phyloP scores from a whole-genome alignment of 2,797 vertebrate genomes.

The Halcyon badia region DNA sequence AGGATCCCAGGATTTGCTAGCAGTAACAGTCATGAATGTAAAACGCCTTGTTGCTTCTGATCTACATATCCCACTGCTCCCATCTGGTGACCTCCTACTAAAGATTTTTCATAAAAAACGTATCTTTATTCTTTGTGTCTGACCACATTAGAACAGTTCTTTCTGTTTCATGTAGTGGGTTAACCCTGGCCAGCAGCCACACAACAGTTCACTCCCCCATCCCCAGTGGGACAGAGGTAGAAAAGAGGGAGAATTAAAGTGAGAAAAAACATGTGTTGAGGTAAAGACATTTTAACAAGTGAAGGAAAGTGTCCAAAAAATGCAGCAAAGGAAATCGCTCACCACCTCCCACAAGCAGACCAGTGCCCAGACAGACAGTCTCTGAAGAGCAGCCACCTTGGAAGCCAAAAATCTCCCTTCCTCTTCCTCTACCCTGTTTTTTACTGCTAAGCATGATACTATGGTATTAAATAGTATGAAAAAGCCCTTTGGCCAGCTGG shows the following conservation, averaged over 20 bases:
- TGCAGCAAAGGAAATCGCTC: background rate
- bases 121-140: background rate
- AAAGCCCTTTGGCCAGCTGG: background rate
- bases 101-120: background rate
- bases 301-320: background rate
- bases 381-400: background rate
- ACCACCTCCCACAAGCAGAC: background rate
- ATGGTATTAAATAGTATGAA: background rate
- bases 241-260: background rate
- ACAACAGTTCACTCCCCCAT: background rate
- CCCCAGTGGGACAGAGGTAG: background rate
- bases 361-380: background rate
- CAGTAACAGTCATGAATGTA: background rate
- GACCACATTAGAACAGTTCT: background rate
- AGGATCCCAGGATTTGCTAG: background rate
- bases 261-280: background rate
- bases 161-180: background rate
- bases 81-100: background rate
- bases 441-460: rapidly evolving
- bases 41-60: background rate
- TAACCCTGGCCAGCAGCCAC: background rate
- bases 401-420: background rate
- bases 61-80: background rate
- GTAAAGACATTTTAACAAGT: background rate
- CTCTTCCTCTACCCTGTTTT: background rate